Evolutionary conservation across 2,888 invertebrate species (phyloP).

Genomic region (Alsophila aescularia): DNA sequence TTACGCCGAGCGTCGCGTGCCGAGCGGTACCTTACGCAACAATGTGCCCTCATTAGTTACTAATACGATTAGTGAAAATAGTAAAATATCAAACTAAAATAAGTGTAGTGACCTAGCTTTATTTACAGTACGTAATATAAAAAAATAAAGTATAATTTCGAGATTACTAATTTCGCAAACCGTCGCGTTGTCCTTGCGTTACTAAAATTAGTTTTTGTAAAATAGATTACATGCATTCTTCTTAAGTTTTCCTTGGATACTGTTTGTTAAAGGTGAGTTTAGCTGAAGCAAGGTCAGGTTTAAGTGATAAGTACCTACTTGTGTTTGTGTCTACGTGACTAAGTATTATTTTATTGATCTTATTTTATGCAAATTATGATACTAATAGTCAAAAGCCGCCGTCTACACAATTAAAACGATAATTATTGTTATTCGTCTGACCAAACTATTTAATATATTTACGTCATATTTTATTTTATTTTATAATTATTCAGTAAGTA

Average conservation of each 20-base stretch:
- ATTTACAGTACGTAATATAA: conserved; percentile 39
- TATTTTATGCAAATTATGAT: too few relatives aligned
- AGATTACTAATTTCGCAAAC: conserved; percentile 34
- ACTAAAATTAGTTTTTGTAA: conserved; percentile 60
- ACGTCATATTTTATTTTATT: too few relatives aligned
- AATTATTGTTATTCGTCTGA: too few relatives aligned
- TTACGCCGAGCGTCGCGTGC: conserved; percentile 39
- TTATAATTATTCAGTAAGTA: too few relatives aligned
- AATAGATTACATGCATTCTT: conserved; percentile 61
- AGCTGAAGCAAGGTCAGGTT: conserved; percentile 2
- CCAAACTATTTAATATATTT: too few relatives aligned
- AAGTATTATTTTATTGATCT: neutral
- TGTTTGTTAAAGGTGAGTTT: conserved; percentile 59
- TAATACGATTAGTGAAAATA: conserved; percentile 45
- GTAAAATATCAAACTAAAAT: conserved; percentile 44
- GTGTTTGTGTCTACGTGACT: conserved; percentile 1
- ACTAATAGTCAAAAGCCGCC: too few relatives aligned
- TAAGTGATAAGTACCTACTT: conserved; percentile 1
- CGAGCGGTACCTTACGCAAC: conserved; percentile 44
- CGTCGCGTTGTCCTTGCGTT: conserved; percentile 54
- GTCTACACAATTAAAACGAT: too few relatives aligned
- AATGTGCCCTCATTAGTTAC: conserved; percentile 49
- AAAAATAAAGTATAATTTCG: conserved; percentile 31
- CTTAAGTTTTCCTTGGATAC: conserved; percentile 50
- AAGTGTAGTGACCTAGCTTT: conserved; percentile 62